Evolutionary conservation across 2,888 invertebrate species (phyloP).

Genomic region (Drosophila phalerata): DNA sequence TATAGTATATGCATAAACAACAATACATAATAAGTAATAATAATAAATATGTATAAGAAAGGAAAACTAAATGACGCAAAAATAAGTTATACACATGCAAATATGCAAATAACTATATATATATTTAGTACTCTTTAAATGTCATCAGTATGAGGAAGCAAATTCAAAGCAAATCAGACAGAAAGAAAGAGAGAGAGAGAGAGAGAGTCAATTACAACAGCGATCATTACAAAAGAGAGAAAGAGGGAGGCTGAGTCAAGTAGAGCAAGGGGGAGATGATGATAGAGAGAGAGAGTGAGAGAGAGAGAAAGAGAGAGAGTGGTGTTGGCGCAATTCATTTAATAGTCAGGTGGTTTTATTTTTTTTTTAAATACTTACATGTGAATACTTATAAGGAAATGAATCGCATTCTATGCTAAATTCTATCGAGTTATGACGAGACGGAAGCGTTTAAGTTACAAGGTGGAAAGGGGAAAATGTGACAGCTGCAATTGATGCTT

Average conservation of each 20-base stretch:
- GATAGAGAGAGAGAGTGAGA: too few species aligned
- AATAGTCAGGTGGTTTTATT: conserved; percentile 51
- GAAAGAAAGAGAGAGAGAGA: conserved; percentile 28
- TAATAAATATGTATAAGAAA: conserved; percentile 36
- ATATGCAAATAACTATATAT: conserved; percentile 11
- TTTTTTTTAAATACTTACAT: neutral
- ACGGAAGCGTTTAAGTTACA: conserved; percentile 36
- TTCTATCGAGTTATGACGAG: conserved; percentile 37
- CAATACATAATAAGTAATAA: conserved; percentile 51
- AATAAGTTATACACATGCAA: conserved; percentile 6
- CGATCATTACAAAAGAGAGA: conserved; percentile 15
- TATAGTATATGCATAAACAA: conserved; percentile 63
- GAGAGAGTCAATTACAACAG: conserved; percentile 30
- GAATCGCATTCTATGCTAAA: conserved; percentile 34
- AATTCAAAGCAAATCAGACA: conserved; percentile 18
- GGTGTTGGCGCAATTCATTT: conserved; percentile 28
- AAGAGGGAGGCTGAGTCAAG: conserved; percentile 13
- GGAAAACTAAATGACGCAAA: conserved; percentile 43
- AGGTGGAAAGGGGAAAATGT: conserved; percentile 20
- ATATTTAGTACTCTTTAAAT: conserved; percentile 23
- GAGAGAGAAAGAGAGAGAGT: conserved; percentile 5
- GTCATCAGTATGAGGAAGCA: conserved; percentile 63
- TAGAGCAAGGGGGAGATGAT: neutral
- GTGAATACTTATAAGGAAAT: conserved; percentile 57
- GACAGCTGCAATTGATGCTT: conserved; percentile 17